Evolutionary conservation across 2,797 vertebrate species (phyloP), one percentile per base, ranked within the genome.

Genomic region (Tinamus major): DNA sequence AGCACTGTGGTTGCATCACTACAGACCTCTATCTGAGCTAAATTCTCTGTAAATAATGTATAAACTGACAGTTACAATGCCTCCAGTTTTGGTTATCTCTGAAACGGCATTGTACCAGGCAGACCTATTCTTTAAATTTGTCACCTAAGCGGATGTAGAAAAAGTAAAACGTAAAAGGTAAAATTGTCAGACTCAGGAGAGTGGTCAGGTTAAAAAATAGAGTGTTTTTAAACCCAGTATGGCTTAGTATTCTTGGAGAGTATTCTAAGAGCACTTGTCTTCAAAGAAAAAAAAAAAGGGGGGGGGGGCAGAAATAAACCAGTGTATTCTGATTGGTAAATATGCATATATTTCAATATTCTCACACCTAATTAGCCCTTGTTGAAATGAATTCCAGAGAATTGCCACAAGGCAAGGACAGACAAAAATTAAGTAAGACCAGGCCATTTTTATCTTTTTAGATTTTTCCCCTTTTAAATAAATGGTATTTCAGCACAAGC

Each of bases 21-120:
- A 39, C 42, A 90, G 35, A 77, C 71, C 71, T 69, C 8, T 46
- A 79, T 37, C 27, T 69, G 13, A 67, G 42, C 23, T 95, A 88
- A 92, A 87, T 44, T 72, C 86, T 48, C n/a, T 51, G 64, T 92
- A 95, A 94, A 92, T 90, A 61, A 85, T 68, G 68, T 61, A 64
- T 82, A 77, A 95, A 76, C 46, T 85, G 84, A 70, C 51, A 89
- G 19, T 19, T 92, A 82, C 51, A 82, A 16, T 41, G 51, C 71
- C 89, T 89, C 42, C 3, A 33, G 29, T 35, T 79, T 79, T 51
- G 85, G 51, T 85, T 93, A 42, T 68, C 61, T 48, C 68, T 82
- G 51, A 74, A 93, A 87, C 3, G 20, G 37, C 17, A 1, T 79
- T 91, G 86, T 84, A 67, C 17, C 37, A 14, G 51, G 27, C 56